These are phyloP conservation scores for Semicossyphus pulcher DNA, from an alignment of 2,113 vertebrate genomes.

Conservation along the genomic window DNA sequence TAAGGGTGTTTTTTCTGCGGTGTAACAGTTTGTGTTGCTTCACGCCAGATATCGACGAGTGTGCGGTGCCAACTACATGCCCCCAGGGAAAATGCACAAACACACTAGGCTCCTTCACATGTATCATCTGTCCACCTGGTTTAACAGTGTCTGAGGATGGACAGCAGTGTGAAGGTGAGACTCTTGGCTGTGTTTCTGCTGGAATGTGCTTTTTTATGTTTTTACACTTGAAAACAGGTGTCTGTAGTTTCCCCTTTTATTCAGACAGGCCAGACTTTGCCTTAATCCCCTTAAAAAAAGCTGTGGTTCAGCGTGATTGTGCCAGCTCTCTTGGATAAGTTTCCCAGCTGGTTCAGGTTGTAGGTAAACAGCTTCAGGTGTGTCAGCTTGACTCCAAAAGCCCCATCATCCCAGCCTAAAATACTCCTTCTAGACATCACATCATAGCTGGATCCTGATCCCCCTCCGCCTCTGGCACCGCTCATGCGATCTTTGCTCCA, in stretches of 20 bases:
- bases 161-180: constrained; percentile 78
- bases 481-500: constrained; percentile 55
- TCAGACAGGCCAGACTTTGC: constrained; percentile 12
- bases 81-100: constrained; percentile 79
- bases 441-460: constrained; percentile 73
- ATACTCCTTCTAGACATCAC: constrained; percentile 75
- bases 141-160: constrained; percentile 74
- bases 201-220: constrained; percentile 26
- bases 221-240: constrained; percentile 34
- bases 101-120: constrained; percentile 79
- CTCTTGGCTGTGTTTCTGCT: constrained; percentile 34
- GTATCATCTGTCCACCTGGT: constrained; percentile 74
- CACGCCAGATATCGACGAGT: constrained; percentile 81
- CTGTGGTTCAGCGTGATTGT: constrained; percentile 7
- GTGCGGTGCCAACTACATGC: constrained; percentile 69
- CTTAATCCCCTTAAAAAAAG: neutral
- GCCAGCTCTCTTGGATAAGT: neutral
- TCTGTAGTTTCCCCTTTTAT: constrained; percentile 6
- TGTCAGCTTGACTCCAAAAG: constrained; percentile 41
- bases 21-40: constrained; percentile 46
- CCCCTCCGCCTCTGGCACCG: constrained; percentile 59
- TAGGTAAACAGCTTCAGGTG: constrained; percentile 63
- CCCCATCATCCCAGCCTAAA: constrained; percentile 50
- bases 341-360: constrained; percentile 47
- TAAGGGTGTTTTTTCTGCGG: constrained; percentile 2